These are phyloP conservation scores for Merodon equestris DNA, from an alignment of 2,888 invertebrate genomes.

Conservation along the genomic window DNA sequence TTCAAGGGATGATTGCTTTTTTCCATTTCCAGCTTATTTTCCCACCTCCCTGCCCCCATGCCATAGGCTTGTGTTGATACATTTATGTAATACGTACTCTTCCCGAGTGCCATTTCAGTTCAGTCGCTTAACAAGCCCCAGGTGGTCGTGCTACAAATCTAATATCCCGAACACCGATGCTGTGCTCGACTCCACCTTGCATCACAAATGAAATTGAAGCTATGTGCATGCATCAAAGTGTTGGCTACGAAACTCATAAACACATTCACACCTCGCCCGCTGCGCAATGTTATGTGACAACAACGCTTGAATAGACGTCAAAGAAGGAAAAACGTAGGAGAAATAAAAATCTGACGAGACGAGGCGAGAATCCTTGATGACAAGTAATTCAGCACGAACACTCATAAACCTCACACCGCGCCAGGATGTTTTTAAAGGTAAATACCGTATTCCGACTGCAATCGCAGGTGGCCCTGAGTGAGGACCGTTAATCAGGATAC, in stretches of 20 bases:
- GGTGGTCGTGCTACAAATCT: slow-evolving; percentile 18
- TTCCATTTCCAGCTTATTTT: not conserved
- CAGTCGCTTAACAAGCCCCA: not conserved
- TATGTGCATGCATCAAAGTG: not conserved
- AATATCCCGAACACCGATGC: slow-evolving; percentile 13
- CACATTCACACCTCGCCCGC: slow-evolving; percentile 7
- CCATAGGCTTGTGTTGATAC: too few species aligned
- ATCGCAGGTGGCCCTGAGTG: slow-evolving; percentile 41
- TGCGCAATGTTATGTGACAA: slow-evolving; percentile 12
- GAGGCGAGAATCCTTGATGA: slow-evolving; percentile 58
- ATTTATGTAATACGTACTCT: too few species aligned
- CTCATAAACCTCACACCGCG: slow-evolving; percentile 34
- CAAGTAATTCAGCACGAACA: slow-evolving; percentile 58
- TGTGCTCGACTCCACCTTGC: not conserved
- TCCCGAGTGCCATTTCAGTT: slow-evolving; percentile 1
- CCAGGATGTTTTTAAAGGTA: slow-evolving; percentile 36
- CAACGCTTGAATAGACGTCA: slow-evolving; percentile 23
- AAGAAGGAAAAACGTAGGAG: slow-evolving; percentile 2
- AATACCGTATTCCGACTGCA: slow-evolving; percentile 24
- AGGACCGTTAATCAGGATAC: slow-evolving; percentile 24
- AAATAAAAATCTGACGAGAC: slow-evolving; percentile 46
- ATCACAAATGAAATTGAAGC: too few species aligned
- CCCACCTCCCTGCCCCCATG: too few species aligned
- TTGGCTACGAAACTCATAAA: not conserved
- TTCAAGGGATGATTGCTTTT: slow-evolving; percentile 17